Conservation (phyloP, 2,113 vertebrate species). For the Callionymus lyra region DNA sequence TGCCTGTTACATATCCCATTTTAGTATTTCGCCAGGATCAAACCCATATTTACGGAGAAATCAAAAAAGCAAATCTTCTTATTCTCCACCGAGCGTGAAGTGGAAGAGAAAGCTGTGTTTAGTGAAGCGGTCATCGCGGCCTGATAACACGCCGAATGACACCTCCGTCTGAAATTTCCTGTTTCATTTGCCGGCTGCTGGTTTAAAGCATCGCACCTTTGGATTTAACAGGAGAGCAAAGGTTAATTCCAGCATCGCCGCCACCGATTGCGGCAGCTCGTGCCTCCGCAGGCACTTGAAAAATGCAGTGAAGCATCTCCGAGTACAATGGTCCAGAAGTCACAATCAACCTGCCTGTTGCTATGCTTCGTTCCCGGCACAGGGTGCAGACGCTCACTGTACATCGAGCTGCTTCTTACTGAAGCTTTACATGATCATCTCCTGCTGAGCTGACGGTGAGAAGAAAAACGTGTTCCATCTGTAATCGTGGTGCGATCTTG, state of each 20-base stretch:
- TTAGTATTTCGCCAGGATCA: too few relatives aligned
- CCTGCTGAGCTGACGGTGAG: slow-evolving; percentile 20
- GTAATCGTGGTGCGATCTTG: slow-evolving; percentile 13
- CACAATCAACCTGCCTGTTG: slow-evolving; percentile 53
- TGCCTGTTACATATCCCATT: too few relatives aligned
- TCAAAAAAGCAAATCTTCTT: too few relatives aligned
- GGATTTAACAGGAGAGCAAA: slow-evolving; percentile 28
- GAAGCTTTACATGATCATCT: slow-evolving; percentile 18
- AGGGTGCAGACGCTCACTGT: slow-evolving; percentile 18
- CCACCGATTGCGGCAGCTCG: slow-evolving; percentile 33
- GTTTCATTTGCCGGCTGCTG: slow-evolving; percentile 19
- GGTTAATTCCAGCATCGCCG: slow-evolving; percentile 33
- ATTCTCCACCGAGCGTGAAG: too few relatives aligned
- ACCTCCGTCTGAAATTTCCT: slow-evolving; percentile 1
- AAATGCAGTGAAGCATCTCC: slow-evolving; percentile 40
- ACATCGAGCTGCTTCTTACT: too few relatives aligned
- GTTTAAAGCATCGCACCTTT: slow-evolving; percentile 18
- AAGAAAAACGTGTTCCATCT: too few relatives aligned
- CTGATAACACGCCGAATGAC: slow-evolving; percentile 8
- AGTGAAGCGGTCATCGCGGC: too few relatives aligned
- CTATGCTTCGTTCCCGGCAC: slow-evolving; percentile 17
- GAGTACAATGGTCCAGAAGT: slow-evolving; percentile 45
- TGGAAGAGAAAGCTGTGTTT: too few relatives aligned
- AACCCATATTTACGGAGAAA: too few relatives aligned
- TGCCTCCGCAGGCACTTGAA: slow-evolving; percentile 44